These are phyloP conservation scores for Acipenser oxyrinchus DNA, from an alignment of 2,797 vertebrate genomes.

Conservation along the genomic window DNA sequence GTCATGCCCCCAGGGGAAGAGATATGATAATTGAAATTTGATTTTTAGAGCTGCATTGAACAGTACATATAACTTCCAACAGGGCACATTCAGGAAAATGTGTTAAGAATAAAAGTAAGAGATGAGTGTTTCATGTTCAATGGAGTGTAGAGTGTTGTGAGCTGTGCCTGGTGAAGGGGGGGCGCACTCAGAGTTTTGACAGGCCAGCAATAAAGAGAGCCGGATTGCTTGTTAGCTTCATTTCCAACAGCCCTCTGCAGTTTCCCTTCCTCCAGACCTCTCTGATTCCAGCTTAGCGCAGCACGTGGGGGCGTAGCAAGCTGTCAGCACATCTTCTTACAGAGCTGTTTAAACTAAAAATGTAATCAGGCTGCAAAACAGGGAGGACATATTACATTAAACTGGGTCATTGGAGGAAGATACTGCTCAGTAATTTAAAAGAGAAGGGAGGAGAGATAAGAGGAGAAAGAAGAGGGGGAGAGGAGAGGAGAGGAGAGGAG, in stretches of 20 bases:
- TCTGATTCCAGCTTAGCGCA: background rate
- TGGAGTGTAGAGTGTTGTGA: background rate
- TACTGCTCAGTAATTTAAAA: constrained; percentile 3
- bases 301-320: constrained; percentile 7
- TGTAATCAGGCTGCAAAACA: constrained; percentile 7
- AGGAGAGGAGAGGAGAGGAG: constrained; percentile 1
- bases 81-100: too few species aligned
- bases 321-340: constrained; percentile 10
- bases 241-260: background rate
- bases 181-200: background rate
- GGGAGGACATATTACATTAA: background rate
- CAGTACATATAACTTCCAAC: too few species aligned
- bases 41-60: too few species aligned
- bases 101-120: too few species aligned
- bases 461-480: constrained; percentile 13
- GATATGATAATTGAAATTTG: too few species aligned
- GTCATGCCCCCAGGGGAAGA: too few species aligned
- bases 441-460: constrained; percentile 17
- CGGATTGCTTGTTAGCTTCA: background rate
- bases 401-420: constrained; percentile 34
- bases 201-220: background rate
- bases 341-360: constrained; percentile 7
- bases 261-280: background rate
- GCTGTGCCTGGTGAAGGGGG: background rate
- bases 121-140: background rate